Evolutionary conservation across 2,797 vertebrate species (phyloP).

Genomic region (Triplophysa bombifrons): DNA sequence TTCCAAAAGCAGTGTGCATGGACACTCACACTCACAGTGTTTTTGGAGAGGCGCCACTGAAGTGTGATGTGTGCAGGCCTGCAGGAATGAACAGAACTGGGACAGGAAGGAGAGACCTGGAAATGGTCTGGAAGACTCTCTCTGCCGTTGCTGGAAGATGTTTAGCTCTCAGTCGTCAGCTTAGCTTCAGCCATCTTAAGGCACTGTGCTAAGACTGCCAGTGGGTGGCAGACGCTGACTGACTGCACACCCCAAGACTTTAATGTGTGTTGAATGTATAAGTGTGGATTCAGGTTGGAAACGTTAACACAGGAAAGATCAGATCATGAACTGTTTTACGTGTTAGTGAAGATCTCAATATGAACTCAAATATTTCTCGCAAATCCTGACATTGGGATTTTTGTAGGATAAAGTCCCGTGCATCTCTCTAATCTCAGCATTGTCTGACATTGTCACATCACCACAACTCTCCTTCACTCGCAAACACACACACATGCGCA

Average conservation of each 20-base stretch:
- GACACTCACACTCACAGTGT: background rate
- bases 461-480: no score
- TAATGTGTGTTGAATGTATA: no score
- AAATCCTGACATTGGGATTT: no score
- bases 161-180: slow-evolving; percentile 42
- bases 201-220: slow-evolving; percentile 34
- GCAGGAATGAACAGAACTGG: slow-evolving; percentile 31
- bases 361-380: no score
- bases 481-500: background rate
- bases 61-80: background rate
- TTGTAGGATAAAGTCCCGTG: background rate
- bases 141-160: slow-evolving; percentile 45
- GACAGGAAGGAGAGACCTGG: slow-evolving; percentile 26
- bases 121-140: slow-evolving; percentile 16
- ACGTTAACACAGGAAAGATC: no score
- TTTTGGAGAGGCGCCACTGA: background rate
- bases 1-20: background rate
- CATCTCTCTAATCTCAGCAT: background rate
- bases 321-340: no score
- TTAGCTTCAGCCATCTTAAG: slow-evolving; percentile 48
- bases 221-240: slow-evolving; percentile 20
- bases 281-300: no score
- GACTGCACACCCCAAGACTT: background rate
- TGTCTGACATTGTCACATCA: no score
- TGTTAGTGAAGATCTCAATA: no score